Evolutionary conservation across 2,113 vertebrate species (phyloP), one percentile per base, ranked within the genome.

Genomic region (Salvator merianae): DNA sequence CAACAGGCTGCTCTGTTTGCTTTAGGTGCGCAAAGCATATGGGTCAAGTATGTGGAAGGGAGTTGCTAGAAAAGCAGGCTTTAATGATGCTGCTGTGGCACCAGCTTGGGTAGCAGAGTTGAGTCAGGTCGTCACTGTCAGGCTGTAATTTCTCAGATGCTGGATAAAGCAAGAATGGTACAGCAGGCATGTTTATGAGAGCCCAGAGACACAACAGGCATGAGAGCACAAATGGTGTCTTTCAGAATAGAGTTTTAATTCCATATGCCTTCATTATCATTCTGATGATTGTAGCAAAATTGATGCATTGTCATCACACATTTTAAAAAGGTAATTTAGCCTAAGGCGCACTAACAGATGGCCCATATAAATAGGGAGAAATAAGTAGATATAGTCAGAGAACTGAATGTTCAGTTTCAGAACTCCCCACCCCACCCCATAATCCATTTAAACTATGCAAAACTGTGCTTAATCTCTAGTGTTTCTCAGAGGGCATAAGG

Each of bases 251-350:
- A 36, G 26, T 72, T 53, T 82, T 38, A 71, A 47, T 82, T 82
- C 55, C 55, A 62, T 73, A 43, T 32, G 28, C 53, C 36, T 63
- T 73, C 81, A 74, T 82, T 74, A 74, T 74, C 36, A 82, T 82
- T 82, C 81, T 82, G 70, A 73, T 65, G 55, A 74, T 74, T 82
- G 81, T 43, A 47, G 55, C 71, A 40, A 82, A 73, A 74, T 43
- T 70, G 55, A 74, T 85, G 82, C 78, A 91, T 70, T 73, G 72
- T 38, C 59, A 86, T 91, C 73, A 84, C 36, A 62, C 90, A 83
- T 82, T 83, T 92, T 90, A 72, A 84, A 87, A 88, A 86, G 26
- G 16, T 72, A 87, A 88, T 87, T 92, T 76, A 89, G 83, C 82
- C 78, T 72, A 79, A 28, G 70, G 43, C 13, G 18, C 69, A 70